Evolutionary conservation across 2,888 invertebrate genomes (phyloP).

Genomic region (Mythimna ferrago): DNA sequence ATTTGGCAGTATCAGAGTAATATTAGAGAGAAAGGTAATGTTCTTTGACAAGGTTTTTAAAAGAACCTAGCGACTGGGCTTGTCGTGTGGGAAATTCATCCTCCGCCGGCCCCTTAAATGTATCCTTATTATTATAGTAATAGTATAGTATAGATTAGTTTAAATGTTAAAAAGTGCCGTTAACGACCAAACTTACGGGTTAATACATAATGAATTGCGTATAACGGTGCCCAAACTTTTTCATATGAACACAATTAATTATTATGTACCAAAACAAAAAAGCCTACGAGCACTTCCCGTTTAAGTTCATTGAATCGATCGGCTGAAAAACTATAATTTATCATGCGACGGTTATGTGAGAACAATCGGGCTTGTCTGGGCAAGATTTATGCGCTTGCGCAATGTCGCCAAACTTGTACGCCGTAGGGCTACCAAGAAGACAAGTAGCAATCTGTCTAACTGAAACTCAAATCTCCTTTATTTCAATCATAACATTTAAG

Average conservation of each 20-base stretch:
- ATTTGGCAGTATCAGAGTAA: too few relatives aligned
- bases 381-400: constrained; percentile 56
- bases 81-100: too few relatives aligned
- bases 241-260: constrained; percentile 51
- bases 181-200: constrained; percentile 31
- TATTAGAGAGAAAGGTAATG: too few relatives aligned
- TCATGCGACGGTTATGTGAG: constrained; percentile 62
- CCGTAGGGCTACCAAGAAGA: constrained; percentile 49
- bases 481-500: too few relatives aligned
- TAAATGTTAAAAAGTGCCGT: constrained; percentile 28
- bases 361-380: constrained; percentile 59
- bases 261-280: constrained; percentile 57
- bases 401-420: constrained; percentile 52
- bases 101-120: too few relatives aligned
- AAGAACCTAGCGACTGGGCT: too few relatives aligned
- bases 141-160: background rate
- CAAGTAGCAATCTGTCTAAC: background rate
- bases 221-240: constrained; percentile 54
- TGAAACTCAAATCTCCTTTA: too few relatives aligned
- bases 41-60: too few relatives aligned
- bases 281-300: constrained; percentile 30
- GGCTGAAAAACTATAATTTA: constrained; percentile 63
- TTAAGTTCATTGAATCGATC: constrained; percentile 63
- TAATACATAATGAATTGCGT: constrained; percentile 46
- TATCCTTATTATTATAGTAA: too few relatives aligned